Conservation (phyloP, 2,888 invertebrate species). For the Deladenus siricidicola region DNA sequence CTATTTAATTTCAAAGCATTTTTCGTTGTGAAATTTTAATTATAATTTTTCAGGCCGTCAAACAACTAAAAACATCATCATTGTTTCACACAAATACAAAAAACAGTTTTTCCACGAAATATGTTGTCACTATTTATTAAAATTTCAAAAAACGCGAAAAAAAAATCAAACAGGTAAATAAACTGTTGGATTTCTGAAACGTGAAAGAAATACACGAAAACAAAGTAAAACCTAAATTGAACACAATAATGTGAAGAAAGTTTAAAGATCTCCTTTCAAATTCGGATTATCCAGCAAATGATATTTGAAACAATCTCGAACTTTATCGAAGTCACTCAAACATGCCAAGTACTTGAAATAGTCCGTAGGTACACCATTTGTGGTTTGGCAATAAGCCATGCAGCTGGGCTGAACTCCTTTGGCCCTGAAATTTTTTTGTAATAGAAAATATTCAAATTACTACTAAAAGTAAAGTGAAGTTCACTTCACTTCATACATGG, state of each 20-base stretch:
- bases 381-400: slow-evolving; percentile 51
- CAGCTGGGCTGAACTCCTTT: slow-evolving; percentile 38
- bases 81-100: too few species aligned
- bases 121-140: not conserved
- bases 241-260: not conserved
- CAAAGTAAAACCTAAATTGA: not conserved
- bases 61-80: slow-evolving; percentile 1
- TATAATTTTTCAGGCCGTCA: slow-evolving; percentile 8
- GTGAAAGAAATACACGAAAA: not conserved
- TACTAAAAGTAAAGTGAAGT: too few species aligned
- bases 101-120: too few species aligned
- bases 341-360: slow-evolving; percentile 46
- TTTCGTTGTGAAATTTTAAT: not conserved
- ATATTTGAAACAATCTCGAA: slow-evolving; percentile 46
- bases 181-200: too few species aligned
- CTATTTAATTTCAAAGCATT: too few species aligned
- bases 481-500: too few species aligned
- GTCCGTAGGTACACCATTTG: slow-evolving; percentile 50
- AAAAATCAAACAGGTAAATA: not conserved
- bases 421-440: not conserved
- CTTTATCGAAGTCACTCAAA: slow-evolving; percentile 48
- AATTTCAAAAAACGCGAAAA: not conserved
- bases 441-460: too few species aligned
- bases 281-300: slow-evolving; percentile 47
- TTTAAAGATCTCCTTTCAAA: slow-evolving; percentile 40